These are phyloP conservation scores for Tamias sibiricus DNA, from an alignment of 2,113 vertebrate species.

Conservation along the genomic window DNA sequence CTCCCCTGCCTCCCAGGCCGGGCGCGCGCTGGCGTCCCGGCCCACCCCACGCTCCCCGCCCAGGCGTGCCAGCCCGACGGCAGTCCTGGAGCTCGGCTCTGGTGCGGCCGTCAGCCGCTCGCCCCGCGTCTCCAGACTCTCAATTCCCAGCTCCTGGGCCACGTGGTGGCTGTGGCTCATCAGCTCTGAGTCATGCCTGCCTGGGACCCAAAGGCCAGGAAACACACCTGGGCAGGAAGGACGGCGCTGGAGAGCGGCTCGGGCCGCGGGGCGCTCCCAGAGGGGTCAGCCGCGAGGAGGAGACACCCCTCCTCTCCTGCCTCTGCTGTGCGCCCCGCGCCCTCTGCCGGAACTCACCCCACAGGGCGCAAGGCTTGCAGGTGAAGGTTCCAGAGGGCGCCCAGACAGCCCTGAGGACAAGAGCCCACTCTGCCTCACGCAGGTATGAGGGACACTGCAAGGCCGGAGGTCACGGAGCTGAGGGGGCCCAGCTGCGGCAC, in stretches of 20 bases:
- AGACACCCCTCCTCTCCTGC: background rate
- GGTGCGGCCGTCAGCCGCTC: constrained; percentile 17
- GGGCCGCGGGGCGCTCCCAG: background rate
- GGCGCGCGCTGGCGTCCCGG: background rate
- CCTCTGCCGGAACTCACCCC: background rate
- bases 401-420: background rate
- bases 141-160: background rate
- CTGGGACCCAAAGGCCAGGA: background rate
- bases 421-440: background rate
- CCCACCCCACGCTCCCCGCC: background rate
- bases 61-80: background rate
- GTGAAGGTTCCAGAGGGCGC: background rate
- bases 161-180: constrained; percentile 68
- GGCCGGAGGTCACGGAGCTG: background rate
- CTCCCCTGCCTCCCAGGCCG: too few species aligned
- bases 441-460: too few species aligned
- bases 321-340: too few species aligned
- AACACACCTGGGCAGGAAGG: constrained; percentile 10
- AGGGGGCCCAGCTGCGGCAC: too few species aligned
- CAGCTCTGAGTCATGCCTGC: constrained; percentile 70
- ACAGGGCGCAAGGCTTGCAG: background rate
- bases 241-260: background rate
- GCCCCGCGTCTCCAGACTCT: background rate
- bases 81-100: background rate
- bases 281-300: background rate